phyloP scores from a whole-genome alignment of 2,888 invertebrate species.

The Acrobasis repandana region DNA sequence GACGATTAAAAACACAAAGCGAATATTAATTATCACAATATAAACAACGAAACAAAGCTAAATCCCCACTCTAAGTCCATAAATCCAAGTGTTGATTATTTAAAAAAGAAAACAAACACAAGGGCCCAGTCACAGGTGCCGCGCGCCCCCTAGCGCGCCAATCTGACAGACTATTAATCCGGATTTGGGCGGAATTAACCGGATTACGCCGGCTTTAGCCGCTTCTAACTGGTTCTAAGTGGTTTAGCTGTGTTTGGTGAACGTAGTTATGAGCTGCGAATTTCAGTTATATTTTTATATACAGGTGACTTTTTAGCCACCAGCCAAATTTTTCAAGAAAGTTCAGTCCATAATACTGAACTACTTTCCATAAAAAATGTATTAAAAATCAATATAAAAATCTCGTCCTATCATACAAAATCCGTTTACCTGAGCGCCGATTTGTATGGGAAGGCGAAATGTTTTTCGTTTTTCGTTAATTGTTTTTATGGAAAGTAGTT shows the following conservation, averaged over 20 bases:
- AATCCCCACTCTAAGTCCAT: constrained; percentile 13
- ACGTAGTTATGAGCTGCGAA: constrained; percentile 13
- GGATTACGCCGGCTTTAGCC: constrained; percentile 66
- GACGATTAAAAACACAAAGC: not conserved
- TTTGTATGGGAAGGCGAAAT: no score
- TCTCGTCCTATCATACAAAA: no score
- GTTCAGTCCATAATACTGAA: no score
- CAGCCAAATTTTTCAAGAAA: no score
- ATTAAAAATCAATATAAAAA: no score
- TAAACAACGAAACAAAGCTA: constrained; percentile 19
- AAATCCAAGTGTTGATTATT: constrained; percentile 22
- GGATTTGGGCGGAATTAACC: constrained; percentile 65
- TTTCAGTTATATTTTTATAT: not conserved
- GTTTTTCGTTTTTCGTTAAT: no score
- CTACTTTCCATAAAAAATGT: no score
- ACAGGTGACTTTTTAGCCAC: no score
- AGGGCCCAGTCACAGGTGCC: constrained; percentile 59
- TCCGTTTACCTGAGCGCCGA: no score
- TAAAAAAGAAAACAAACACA: constrained; percentile 20
- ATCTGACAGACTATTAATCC: constrained; percentile 82
- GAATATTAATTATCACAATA: constrained; percentile 19
- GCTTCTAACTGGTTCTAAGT: constrained; percentile 61
- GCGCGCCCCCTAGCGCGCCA: constrained; percentile 63
- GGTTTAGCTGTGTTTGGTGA: constrained; percentile 47
- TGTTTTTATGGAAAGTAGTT: no score